Evolutionary conservation across 2,888 invertebrate species (phyloP).

Genomic region (Metallyticus violacea): DNA sequence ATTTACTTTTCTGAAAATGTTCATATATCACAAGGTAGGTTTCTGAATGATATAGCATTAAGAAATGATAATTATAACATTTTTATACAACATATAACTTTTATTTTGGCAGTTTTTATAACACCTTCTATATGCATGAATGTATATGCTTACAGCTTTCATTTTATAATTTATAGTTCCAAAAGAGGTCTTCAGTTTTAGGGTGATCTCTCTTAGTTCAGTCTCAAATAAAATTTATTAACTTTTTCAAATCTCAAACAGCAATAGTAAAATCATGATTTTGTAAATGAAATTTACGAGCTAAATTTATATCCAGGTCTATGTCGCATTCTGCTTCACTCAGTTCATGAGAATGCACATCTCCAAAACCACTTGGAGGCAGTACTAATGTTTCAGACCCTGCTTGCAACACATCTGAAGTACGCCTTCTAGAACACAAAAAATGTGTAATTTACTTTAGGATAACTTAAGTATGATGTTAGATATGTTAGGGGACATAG

Average conservation of each 20-base stretch:
- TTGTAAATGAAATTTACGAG: slow-evolving; percentile 13
- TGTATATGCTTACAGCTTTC: not conserved
- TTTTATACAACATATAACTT: not conserved
- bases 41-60: not conserved
- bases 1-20: not conserved
- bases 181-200: not conserved
- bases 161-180: not conserved
- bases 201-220: not conserved
- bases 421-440: not conserved
- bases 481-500: too few species aligned
- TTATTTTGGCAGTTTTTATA: not conserved
- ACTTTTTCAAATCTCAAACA: slow-evolving; percentile 41
- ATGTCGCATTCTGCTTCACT: slow-evolving; percentile 48
- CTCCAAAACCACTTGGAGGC: slow-evolving; percentile 50
- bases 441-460: too few species aligned
- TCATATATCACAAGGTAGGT: not conserved
- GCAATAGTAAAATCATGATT: slow-evolving; percentile 48
- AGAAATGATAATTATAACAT: not conserved
- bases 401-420: slow-evolving; percentile 39
- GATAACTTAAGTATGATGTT: too few species aligned
- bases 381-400: slow-evolving; percentile 46
- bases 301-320: slow-evolving; percentile 36
- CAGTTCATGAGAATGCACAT: slow-evolving; percentile 41
- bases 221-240: not conserved
- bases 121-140: not conserved